phyloP scores from a whole-genome alignment of 1,140 invertebrate genomes.

The Formica exsecta region DNA sequence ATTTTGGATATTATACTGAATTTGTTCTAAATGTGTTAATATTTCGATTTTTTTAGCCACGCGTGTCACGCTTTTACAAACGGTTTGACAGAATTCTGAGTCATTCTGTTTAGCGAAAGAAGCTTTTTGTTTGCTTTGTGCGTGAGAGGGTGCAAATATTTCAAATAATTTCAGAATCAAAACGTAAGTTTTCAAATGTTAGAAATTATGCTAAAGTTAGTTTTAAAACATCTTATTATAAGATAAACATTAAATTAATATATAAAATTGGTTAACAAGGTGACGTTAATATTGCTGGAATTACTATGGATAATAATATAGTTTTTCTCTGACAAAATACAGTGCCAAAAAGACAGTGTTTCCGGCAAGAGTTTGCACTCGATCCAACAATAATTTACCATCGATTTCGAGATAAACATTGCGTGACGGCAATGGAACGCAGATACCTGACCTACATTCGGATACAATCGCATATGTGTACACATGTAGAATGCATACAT shows the following conservation, averaged over 20 bases:
- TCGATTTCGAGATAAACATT: slow-evolving; percentile 64
- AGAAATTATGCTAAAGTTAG: background rate
- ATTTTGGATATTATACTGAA: slow-evolving; percentile 9
- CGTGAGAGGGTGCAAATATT: background rate
- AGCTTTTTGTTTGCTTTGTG: background rate
- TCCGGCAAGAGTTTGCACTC: slow-evolving; percentile 49
- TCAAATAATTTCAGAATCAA: background rate
- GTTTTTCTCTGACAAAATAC: background rate
- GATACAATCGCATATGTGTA: slow-evolving; percentile 54
- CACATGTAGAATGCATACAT: slow-evolving; percentile 43
- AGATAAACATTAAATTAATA: too few species aligned
- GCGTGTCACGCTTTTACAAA: slow-evolving; percentile 8
- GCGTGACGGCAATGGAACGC: slow-evolving; percentile 58
- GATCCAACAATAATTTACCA: slow-evolving; percentile 58
- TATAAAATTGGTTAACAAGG: background rate
- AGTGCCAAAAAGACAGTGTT: slow-evolving; percentile 44
- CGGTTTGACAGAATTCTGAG: background rate
- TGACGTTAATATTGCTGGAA: slow-evolving; percentile 10
- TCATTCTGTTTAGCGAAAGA: background rate
- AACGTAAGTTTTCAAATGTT: background rate
- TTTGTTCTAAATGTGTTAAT: slow-evolving; percentile 38
- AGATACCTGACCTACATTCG: slow-evolving; percentile 61
- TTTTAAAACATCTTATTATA: background rate
- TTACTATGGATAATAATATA: slow-evolving; percentile 27
- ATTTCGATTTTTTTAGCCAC: slow-evolving; percentile 30